Percentiles rank a stretch among this genome's conserved stretches.
Evolutionary conservation across 37 sponge, comb jelly and placozoan species (phyloP).

Genomic region (Ephydatia muelleri): DNA sequence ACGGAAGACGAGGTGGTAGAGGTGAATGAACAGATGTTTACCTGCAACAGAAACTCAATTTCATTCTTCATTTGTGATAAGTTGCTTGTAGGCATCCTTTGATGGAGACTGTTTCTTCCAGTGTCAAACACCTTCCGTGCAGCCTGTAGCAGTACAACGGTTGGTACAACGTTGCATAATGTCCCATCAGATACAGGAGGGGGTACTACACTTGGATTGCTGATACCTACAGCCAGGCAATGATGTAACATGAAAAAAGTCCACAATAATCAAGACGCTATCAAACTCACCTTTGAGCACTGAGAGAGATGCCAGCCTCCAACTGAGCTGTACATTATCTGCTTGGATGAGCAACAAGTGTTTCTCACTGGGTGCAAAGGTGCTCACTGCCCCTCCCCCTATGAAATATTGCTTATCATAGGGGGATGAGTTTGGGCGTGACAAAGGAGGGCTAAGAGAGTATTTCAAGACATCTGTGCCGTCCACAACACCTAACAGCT

Average conservation of each 20-base stretch:
- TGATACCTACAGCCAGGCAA: neutral
- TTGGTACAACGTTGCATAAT: neutral
- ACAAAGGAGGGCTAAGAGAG: neutral
- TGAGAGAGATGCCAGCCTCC: slow-evolving; percentile 54
- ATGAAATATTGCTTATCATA: slow-evolving; percentile 33
- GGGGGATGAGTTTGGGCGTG: neutral
- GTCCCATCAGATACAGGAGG: neutral
- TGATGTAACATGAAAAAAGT: neutral
- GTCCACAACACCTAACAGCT: slow-evolving; percentile 55
- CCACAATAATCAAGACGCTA: too few species aligned
- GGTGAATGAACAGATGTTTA: neutral
- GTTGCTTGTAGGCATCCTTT: neutral
- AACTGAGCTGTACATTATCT: slow-evolving; percentile 16
- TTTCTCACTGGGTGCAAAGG: slow-evolving; percentile 15
- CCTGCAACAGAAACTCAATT: neutral
- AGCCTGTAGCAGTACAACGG: neutral
- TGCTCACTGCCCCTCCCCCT: slow-evolving; percentile 67
- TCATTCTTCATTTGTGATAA: neutral
- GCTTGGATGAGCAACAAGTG: slow-evolving; percentile 54
- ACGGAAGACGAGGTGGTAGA: neutral
- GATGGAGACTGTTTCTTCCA: neutral
- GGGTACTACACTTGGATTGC: neutral
- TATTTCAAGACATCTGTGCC: slow-evolving; percentile 36
- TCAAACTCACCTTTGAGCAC: slow-evolving; percentile 39
- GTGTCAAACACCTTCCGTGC: neutral